These are phyloP conservation scores for Enhydra lutris DNA, from an alignment of 2,113 vertebrate species.

Conservation along the genomic window DNA sequence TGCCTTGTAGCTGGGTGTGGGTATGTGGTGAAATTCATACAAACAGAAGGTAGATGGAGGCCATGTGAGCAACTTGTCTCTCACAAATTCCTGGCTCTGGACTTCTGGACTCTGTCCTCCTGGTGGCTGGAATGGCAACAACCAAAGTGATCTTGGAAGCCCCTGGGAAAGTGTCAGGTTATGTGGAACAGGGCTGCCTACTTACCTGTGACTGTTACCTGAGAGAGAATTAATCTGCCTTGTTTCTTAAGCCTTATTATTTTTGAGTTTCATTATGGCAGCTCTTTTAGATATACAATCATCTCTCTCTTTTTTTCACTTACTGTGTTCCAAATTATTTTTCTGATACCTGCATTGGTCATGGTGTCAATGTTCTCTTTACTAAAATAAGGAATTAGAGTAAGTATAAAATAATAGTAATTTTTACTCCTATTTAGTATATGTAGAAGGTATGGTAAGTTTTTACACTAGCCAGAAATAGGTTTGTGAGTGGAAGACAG, in stretches of 20 bases:
- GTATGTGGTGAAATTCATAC: neutral
- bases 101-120: neutral
- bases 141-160: neutral
- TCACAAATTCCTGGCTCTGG: neutral
- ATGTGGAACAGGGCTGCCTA: neutral
- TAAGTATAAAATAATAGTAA: neutral
- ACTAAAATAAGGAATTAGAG: neutral
- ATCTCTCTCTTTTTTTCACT: neutral
- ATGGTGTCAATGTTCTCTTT: neutral
- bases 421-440: neutral
- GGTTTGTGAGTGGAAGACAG: neutral
- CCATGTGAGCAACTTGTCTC: neutral
- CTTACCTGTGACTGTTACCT: neutral
- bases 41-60: neutral
- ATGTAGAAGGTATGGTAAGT: neutral
- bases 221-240: neutral
- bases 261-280: neutral
- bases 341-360: neutral
- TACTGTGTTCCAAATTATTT: neutral
- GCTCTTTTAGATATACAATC: neutral
- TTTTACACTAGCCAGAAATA: neutral
- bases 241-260: neutral
- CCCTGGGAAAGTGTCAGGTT: neutral
- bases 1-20: neutral
- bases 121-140: neutral